Conservation (phyloP, 2,888 invertebrate species). For the Cataglyphis altisquamis region DNA sequence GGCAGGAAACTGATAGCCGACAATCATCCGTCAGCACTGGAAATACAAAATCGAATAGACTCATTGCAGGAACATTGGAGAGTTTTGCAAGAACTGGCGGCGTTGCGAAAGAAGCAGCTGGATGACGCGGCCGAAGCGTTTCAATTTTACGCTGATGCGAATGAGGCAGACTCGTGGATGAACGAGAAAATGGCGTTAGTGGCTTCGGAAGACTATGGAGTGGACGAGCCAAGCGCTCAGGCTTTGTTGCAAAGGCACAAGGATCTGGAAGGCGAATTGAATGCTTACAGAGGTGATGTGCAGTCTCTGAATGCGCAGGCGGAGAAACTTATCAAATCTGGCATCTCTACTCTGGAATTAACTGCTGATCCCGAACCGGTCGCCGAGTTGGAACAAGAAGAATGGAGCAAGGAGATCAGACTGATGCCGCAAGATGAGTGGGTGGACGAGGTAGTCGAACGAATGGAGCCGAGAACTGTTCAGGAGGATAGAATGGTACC, state of each 20-base stretch:
- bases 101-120: slow-evolving; percentile 91
- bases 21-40: slow-evolving; percentile 93
- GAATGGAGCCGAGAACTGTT: slow-evolving; percentile 94
- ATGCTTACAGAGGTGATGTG: slow-evolving; percentile 95
- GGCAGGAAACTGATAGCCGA: slow-evolving; percentile 93
- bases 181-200: slow-evolving; percentile 98
- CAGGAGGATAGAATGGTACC: slow-evolving; percentile 95
- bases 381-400: slow-evolving; percentile 86
- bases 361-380: slow-evolving; percentile 83
- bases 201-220: slow-evolving; percentile 95
- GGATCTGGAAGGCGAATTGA: slow-evolving; percentile 95
- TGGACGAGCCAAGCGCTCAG: slow-evolving; percentile 96
- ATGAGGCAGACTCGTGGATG: slow-evolving; percentile 99
- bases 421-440: slow-evolving; percentile 96
- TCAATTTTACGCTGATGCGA: slow-evolving; percentile 98
- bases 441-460: slow-evolving; percentile 96
- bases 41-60: slow-evolving; percentile 93
- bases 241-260: slow-evolving; percentile 95
- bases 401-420: slow-evolving; percentile 90
- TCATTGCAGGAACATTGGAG: slow-evolving; percentile 95
- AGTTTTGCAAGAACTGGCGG: slow-evolving; percentile 94
- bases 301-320: slow-evolving; percentile 93
- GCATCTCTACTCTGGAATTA: slow-evolving; percentile 90
- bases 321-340: slow-evolving; percentile 91
- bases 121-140: slow-evolving; percentile 97